Conservation (phyloP, 2,888 invertebrate genomes). For the Leucophenga montana region DNA sequence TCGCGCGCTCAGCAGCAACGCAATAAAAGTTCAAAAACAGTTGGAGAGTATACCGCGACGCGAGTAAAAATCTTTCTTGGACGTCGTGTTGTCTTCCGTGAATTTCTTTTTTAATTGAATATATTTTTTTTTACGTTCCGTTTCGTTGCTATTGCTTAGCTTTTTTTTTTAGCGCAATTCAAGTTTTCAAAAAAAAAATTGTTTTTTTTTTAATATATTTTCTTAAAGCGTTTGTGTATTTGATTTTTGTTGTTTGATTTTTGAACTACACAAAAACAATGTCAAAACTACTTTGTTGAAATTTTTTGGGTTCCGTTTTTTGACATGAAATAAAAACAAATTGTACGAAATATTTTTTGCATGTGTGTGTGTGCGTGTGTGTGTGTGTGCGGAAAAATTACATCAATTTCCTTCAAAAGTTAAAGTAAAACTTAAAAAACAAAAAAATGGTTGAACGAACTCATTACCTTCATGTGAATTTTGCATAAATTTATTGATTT, state of each 20-base stretch:
- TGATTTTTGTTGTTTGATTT: slow-evolving; percentile 15
- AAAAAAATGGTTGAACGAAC: slow-evolving; percentile 40
- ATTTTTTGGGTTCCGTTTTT: slow-evolving; percentile 31
- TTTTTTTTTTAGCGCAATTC: slow-evolving; percentile 10
- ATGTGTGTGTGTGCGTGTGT: not conserved
- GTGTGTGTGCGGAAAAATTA: too few species aligned
- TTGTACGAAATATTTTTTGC: slow-evolving; percentile 46
- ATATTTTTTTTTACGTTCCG: slow-evolving; percentile 18
- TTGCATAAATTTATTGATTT: slow-evolving; percentile 26
- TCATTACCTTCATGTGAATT: slow-evolving; percentile 21
- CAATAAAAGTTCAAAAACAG: slow-evolving; percentile 66
- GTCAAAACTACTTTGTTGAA: slow-evolving; percentile 25
- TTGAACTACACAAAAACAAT: slow-evolving; percentile 7
- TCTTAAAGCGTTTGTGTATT: not conserved
- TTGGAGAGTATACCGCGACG: slow-evolving; percentile 67
- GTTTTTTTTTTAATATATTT: not conserved
- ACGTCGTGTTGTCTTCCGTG: slow-evolving; percentile 36
- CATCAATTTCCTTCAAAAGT: not conserved
- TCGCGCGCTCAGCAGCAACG: slow-evolving; percentile 60
- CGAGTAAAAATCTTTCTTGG: slow-evolving; percentile 66
- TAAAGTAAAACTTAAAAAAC: slow-evolving; percentile 35
- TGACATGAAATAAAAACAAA: slow-evolving; percentile 45
- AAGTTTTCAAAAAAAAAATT: not conserved
- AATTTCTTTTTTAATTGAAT: slow-evolving; percentile 38
- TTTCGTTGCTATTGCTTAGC: not conserved